Percentiles rank a stretch among this genome's conserved stretches.
Conservation (phyloP, 2,888 invertebrate species). For the Drosophila cognata region DNA sequence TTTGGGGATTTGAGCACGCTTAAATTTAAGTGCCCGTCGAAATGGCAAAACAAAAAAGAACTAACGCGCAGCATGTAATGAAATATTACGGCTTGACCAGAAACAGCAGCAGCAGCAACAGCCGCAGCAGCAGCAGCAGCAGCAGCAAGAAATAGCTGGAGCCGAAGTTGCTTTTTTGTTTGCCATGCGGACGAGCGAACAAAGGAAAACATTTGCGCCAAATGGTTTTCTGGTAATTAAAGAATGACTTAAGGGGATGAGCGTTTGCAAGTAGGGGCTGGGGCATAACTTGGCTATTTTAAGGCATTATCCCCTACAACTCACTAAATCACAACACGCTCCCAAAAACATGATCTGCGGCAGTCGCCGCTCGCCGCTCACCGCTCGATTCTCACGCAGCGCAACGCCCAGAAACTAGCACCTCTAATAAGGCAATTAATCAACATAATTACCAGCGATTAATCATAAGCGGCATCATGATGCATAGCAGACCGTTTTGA, state of each 20-base stretch:
- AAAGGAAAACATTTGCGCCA: conserved; percentile 70
- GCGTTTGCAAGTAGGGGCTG: background rate
- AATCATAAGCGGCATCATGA: conserved; percentile 67
- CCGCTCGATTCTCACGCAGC: conserved; percentile 52
- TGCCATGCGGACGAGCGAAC: conserved; percentile 52
- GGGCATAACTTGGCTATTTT: conserved; percentile 48
- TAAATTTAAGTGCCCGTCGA: conserved; percentile 83
- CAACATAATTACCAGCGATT: conserved; percentile 80
- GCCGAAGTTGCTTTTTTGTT: conserved; percentile 39
- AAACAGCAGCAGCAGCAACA: conserved; percentile 15
- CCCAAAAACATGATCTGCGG: conserved; percentile 59
- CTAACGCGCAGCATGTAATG: conserved; percentile 63
- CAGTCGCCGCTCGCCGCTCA: conserved; percentile 39
- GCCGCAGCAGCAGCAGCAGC: conserved; percentile 3
- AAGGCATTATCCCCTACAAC: conserved; percentile 19
- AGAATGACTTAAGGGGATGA: conserved; percentile 39
- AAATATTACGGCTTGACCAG: conserved; percentile 72
- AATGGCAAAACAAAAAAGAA: conserved; percentile 64
- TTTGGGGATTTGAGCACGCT: conserved; percentile 82
- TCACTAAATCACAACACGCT: conserved; percentile 59
- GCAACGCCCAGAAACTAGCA: conserved; percentile 37
- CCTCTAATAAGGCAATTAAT: conserved; percentile 80
- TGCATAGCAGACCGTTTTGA: conserved; percentile 34
- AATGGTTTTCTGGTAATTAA: conserved; percentile 76
- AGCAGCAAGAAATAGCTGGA: conserved; percentile 15